These are phyloP conservation scores for Ailuropoda melanoleuca DNA, from an alignment of 2,113 vertebrate species.

Conservation along the genomic window DNA sequence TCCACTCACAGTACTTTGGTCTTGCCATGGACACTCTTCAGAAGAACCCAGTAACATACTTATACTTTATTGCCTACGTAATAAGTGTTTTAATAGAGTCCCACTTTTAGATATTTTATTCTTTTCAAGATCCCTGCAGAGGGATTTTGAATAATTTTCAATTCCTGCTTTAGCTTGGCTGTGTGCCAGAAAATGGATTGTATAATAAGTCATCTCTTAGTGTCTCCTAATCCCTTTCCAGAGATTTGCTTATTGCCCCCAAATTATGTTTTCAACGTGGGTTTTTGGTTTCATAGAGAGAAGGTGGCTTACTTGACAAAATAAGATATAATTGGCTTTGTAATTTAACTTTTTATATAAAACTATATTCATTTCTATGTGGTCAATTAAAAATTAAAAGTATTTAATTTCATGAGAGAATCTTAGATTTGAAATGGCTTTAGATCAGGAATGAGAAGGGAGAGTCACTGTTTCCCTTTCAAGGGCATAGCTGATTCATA, in stretches of 20 bases:
- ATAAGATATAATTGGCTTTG: background rate
- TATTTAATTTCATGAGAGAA: background rate
- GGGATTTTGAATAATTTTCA: conserved; percentile 22
- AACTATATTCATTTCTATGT: background rate
- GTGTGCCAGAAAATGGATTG: conserved; percentile 38
- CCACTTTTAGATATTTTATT: background rate
- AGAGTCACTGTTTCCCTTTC: background rate
- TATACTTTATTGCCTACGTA: background rate
- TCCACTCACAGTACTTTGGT: background rate
- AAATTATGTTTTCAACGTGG: background rate
- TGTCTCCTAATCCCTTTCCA: background rate
- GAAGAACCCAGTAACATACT: background rate
- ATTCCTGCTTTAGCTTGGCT: background rate
- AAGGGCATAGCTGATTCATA: background rate
- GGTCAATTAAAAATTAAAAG: background rate
- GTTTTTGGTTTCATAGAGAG: background rate
- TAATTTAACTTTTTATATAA: background rate
- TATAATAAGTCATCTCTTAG: conserved; percentile 30
- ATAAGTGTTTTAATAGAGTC: background rate
- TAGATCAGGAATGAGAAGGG: background rate
- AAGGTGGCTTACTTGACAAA: background rate
- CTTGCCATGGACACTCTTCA: background rate
- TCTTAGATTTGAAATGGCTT: background rate
- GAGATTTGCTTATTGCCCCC: background rate
- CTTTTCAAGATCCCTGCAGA: background rate